These are phyloP conservation scores for Melanotus villosus DNA, from an alignment of 2,888 invertebrate genomes.

Conservation along the genomic window DNA sequence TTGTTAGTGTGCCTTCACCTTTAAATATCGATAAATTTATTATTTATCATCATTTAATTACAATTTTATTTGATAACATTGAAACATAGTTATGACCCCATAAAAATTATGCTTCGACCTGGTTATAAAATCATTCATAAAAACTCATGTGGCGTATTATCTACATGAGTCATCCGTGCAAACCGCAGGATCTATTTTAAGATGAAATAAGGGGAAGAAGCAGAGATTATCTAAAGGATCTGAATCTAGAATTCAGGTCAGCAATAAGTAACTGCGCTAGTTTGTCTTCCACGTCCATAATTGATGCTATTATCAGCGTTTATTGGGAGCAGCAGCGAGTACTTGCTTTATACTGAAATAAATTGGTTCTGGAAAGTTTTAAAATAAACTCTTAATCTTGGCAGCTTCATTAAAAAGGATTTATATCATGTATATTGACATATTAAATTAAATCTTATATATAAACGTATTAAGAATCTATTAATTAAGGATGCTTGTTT, in stretches of 20 bases:
- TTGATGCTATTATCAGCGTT: constrained; percentile 1
- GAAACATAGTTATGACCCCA: neutral
- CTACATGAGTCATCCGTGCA: neutral
- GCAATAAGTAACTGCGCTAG: neutral
- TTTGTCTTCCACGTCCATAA: constrained; percentile 1
- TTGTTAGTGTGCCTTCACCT: too few species aligned
- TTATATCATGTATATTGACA: neutral
- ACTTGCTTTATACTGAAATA: neutral
- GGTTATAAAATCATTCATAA: too few species aligned
- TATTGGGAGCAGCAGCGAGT: neutral
- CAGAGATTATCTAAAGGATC: neutral
- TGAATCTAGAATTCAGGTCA: constrained; percentile 1
- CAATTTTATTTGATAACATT: neutral
- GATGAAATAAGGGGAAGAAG: neutral
- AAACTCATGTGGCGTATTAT: too few species aligned
- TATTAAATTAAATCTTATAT: neutral
- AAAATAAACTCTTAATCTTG: neutral
- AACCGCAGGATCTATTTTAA: neutral
- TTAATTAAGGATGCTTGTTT: too few species aligned
- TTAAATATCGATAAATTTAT: neutral
- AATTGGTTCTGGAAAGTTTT: neutral
- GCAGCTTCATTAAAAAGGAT: neutral
- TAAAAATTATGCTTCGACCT: neutral
- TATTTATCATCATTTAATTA: neutral
- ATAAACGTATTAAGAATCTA: too few species aligned